Conservation (phyloP, 35 echinoderm and acorn worm genomes). For the Ophioderma brevispina region DNA sequence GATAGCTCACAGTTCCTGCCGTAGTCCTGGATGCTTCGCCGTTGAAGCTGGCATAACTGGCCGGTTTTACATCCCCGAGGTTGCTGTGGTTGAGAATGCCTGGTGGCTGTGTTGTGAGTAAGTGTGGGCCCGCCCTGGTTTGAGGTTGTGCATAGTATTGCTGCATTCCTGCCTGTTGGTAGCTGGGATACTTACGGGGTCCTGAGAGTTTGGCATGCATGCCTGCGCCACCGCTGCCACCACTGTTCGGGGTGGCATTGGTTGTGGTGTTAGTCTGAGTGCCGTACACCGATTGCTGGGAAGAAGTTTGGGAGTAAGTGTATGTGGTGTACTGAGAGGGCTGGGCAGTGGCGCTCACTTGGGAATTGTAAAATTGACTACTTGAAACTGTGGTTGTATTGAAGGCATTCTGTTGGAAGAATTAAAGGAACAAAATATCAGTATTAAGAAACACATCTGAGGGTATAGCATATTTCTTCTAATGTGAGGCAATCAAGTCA, state of each 20-base stretch:
- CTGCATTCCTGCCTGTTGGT: conserved; percentile 63
- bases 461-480: too few species aligned
- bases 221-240: conserved; percentile 2
- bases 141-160: conserved; percentile 58
- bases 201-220: conserved; percentile 35
- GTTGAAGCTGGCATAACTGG: conserved; percentile 46
- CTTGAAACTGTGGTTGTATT: conserved; percentile 93
- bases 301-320: conserved; percentile 23
- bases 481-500: too few species aligned
- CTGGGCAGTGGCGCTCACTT: conserved; percentile 51
- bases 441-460: too few species aligned
- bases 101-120: conserved; percentile 1
- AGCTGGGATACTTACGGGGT: conserved; percentile 57
- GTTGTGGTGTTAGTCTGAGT: conserved; percentile 11
- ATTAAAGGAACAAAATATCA: neutral
- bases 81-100: conserved; percentile 30
- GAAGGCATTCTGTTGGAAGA: conserved; percentile 38
- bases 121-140: neutral
- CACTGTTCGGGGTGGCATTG: too few species aligned
- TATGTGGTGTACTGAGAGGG: conserved; percentile 37
- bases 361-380: conserved; percentile 79
- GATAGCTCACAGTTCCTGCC: neutral
- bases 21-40: conserved; percentile 7
- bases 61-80: too few species aligned
- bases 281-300: neutral